Conservation (phyloP, 1,140 invertebrate genomes). For the Bombus breviceps region DNA sequence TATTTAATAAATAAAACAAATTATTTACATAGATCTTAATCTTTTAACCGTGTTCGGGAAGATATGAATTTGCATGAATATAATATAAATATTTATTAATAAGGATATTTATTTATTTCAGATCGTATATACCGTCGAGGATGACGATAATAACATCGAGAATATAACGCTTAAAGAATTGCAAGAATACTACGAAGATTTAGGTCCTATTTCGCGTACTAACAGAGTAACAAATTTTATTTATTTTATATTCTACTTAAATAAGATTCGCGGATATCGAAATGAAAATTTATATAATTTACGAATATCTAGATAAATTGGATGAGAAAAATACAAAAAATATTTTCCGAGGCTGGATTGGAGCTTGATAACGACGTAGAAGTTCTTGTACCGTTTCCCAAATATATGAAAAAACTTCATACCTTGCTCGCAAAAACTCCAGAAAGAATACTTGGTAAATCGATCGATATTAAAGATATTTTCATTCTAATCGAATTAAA, state of each 20-base stretch:
- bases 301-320: conserved; percentile 30
- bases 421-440: conserved; percentile 8
- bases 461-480: not conserved
- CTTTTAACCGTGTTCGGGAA: too few species aligned
- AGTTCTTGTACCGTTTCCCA: not conserved
- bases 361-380: not conserved
- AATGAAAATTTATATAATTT: not conserved
- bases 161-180: not conserved
- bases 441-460: conserved; percentile 3
- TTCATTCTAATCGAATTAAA: not conserved
- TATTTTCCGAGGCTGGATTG: conserved; percentile 34
- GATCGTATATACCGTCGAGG: fast-evolving
- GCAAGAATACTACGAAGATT: not conserved
- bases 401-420: not conserved
- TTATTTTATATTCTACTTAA: not conserved
- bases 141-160: fast-evolving
- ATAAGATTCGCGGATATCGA: not conserved
- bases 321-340: conserved; percentile 10
- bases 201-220: not conserved
- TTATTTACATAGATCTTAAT: too few species aligned
- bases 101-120: not conserved
- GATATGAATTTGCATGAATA: too few species aligned
- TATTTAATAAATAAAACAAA: too few species aligned
- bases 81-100: not conserved
- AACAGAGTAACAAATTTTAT: not conserved